Conservation (phyloP, 2,888 invertebrate genomes). For the Synergus gifuensis region DNA sequence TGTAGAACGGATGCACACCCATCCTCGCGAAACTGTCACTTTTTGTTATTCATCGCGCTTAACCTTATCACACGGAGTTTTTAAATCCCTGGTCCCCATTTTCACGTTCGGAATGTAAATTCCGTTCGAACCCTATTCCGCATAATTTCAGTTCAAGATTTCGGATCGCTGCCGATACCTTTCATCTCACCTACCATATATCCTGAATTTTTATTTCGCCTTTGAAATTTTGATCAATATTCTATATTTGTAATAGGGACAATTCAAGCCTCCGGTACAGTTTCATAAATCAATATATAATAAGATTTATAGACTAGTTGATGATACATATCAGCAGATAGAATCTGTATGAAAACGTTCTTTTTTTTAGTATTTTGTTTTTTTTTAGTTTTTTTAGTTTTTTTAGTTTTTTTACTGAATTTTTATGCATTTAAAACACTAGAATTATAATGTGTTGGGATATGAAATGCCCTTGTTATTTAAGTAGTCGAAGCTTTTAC, state of each 20-base stretch:
- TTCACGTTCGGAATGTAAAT: conserved; percentile 31
- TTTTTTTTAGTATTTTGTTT: too few species aligned
- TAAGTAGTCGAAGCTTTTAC: conserved; percentile 44
- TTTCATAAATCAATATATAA: neutral
- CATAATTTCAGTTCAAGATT: conserved; percentile 24
- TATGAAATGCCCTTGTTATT: neutral
- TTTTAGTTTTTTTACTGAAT: too few species aligned
- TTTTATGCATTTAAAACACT: neutral
- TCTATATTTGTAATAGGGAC: neutral
- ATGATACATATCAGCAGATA: too few species aligned
- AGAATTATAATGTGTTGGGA: neutral
- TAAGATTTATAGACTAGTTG: neutral
- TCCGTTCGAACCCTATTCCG: neutral
- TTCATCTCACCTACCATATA: neutral
- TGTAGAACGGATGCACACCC: conserved; percentile 16
- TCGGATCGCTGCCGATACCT: conserved; percentile 9
- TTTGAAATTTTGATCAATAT: neutral
- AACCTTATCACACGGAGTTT: conserved; percentile 28
- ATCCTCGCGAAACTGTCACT: conserved; percentile 20
- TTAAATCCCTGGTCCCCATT: conserved; percentile 14
- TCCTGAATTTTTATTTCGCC: conserved; percentile 8
- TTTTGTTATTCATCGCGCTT: conserved; percentile 35
- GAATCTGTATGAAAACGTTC: too few species aligned
- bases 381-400: too few species aligned
- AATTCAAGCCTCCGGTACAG: neutral